Evolutionary conservation across 1,140 invertebrate species (phyloP).

Genomic region (Aphelinus atriplicis): DNA sequence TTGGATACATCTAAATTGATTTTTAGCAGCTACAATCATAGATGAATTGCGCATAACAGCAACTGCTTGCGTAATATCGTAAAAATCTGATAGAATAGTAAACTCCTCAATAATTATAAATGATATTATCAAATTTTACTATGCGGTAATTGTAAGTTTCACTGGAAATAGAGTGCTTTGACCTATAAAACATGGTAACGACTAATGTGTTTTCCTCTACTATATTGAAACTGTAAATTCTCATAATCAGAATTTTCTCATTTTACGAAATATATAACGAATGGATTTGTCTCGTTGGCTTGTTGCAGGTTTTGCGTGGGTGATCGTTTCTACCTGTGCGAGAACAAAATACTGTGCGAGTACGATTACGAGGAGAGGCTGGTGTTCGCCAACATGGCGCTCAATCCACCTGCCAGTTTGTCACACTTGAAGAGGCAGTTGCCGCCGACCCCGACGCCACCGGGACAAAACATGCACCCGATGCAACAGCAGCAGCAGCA

Average conservation of each 20-base stretch:
- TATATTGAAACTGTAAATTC: too few species aligned
- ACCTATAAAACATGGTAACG: too few species aligned
- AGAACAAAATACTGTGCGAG: constrained; percentile 97
- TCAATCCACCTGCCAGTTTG: constrained; percentile 82
- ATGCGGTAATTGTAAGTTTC: too few species aligned
- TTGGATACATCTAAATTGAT: too few species aligned
- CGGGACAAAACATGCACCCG: constrained; percentile 56
- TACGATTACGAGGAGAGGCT: constrained; percentile 95
- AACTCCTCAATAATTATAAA: background rate
- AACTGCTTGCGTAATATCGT: too few species aligned
- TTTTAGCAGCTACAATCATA: too few species aligned
- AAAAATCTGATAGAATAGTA: too few species aligned
- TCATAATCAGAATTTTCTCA: too few species aligned
- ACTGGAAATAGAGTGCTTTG: too few species aligned
- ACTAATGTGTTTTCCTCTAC: too few species aligned
- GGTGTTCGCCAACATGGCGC: constrained; percentile 91
- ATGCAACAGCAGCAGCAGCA: constrained; percentile 59
- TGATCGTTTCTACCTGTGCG: constrained; percentile 94
- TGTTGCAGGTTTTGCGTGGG: constrained; percentile 92
- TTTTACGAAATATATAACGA: background rate
- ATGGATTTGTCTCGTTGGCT: constrained; percentile 1
- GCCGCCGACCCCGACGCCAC: constrained; percentile 64
- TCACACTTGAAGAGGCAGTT: constrained; percentile 89
- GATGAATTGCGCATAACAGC: too few species aligned
- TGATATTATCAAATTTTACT: too few species aligned